Evolutionary conservation across 2,113 vertebrate species (phyloP).

Genomic region (Morone saxatilis): DNA sequence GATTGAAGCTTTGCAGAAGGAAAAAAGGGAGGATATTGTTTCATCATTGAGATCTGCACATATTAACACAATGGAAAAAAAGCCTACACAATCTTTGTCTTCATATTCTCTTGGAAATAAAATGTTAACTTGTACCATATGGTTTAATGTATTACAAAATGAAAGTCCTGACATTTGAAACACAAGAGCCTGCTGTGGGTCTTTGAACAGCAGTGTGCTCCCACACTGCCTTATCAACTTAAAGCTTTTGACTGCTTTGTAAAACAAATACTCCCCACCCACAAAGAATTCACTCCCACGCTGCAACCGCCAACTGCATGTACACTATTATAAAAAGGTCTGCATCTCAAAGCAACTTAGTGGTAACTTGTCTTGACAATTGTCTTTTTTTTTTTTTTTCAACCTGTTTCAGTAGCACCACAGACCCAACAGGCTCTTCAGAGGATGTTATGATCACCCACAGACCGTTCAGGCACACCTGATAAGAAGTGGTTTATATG

Average conservation of each 20-base stretch:
- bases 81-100: not conserved
- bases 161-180: conserved; percentile 10
- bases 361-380: not conserved
- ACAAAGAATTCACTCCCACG: not conserved
- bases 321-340: not conserved
- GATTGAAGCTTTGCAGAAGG: not conserved
- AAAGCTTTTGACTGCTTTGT: conserved; percentile 29
- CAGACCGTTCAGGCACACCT: not conserved
- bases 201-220: not conserved
- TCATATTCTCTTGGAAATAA: not conserved
- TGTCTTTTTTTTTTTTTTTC: not conserved
- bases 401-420: no score
- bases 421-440: no score
- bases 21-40: not conserved
- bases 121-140: no score
- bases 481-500: not conserved
- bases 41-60: not conserved
- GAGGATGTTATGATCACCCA: not conserved
- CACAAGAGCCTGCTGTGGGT: not conserved
- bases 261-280: conserved; percentile 32
- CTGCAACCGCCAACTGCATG: not conserved
- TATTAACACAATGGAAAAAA: not conserved
- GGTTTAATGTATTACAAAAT: not conserved
- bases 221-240: conserved; percentile 26
- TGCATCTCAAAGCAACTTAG: not conserved